Conservation (phyloP, 2,113 vertebrate species). For the Heteronetta atricapilla region DNA sequence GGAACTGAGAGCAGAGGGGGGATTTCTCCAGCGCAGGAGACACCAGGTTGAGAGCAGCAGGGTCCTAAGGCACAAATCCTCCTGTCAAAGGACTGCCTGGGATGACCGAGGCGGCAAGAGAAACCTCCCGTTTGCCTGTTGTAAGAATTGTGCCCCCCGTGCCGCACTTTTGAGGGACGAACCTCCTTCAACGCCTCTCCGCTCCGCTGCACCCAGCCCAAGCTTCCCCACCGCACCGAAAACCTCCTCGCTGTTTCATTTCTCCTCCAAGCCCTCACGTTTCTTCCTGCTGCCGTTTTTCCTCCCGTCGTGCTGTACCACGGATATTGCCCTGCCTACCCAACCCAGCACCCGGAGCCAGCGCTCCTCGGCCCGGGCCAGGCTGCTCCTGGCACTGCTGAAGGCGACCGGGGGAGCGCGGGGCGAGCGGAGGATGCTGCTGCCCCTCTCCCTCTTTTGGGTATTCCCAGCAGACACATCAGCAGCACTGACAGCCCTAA, state of each 20-base stretch:
- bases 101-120: background rate
- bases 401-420: background rate
- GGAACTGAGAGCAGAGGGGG: fast-evolving
- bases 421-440: background rate
- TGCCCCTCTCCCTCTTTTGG: background rate
- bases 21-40: background rate
- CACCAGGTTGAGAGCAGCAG: background rate
- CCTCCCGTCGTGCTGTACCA: background rate
- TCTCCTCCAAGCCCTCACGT: background rate
- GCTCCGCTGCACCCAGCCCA: background rate
- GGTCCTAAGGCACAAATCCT: background rate
- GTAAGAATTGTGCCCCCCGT: background rate
- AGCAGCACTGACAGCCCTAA: background rate
- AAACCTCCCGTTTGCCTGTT: background rate
- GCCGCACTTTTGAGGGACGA: background rate
- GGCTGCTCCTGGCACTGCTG: background rate
- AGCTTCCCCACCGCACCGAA: background rate
- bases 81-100: background rate
- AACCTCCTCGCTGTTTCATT: background rate
- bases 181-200: background rate
- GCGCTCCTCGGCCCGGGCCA: background rate
- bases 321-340: fast-evolving
- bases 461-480: background rate
- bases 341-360: background rate
- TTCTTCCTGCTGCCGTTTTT: background rate